Conservation (phyloP, 2,888 invertebrate genomes). For the Halocaridina rubra region DNA sequence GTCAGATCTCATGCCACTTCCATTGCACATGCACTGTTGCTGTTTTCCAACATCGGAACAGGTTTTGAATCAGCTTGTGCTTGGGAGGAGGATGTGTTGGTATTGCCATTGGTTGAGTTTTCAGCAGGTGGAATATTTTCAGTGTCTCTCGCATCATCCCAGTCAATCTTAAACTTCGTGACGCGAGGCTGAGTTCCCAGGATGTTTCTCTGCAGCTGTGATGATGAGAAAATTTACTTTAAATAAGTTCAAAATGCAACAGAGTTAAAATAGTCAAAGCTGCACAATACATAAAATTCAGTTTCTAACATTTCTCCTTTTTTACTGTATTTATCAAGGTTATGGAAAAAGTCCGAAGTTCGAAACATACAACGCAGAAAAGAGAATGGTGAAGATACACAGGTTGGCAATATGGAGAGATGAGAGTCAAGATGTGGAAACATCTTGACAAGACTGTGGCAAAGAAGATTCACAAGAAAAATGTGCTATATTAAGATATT, state of each 20-base stretch:
- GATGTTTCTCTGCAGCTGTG: slow-evolving; percentile 75
- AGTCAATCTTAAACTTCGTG: slow-evolving; percentile 96
- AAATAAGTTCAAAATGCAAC: not conserved
- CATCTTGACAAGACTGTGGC: no score
- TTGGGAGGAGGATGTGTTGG: slow-evolving; percentile 27
- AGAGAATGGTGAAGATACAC: no score
- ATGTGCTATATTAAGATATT: no score
- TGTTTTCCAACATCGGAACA: slow-evolving; percentile 44
- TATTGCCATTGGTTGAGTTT: slow-evolving; percentile 36
- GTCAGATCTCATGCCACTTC: slow-evolving; percentile 51
- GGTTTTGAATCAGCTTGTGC: slow-evolving; percentile 42
- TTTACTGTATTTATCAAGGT: no score
- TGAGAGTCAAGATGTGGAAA: no score
- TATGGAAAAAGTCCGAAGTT: no score
- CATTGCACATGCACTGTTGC: slow-evolving; percentile 63
- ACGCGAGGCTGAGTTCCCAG: slow-evolving; percentile 92
- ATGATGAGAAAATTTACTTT: slow-evolving; percentile 69
- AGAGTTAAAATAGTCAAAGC: no score
- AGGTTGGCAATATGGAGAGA: no score
- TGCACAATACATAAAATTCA: no score
- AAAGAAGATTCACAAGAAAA: no score
- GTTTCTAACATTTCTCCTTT: no score
- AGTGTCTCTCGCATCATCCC: slow-evolving; percentile 74
- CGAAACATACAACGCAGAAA: no score
- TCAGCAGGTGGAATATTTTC: slow-evolving; percentile 60